Evolutionary conservation across 2,797 vertebrate species (phyloP), one percentile per base, ranked within the genome.

Genomic region (Vireo griseus): DNA sequence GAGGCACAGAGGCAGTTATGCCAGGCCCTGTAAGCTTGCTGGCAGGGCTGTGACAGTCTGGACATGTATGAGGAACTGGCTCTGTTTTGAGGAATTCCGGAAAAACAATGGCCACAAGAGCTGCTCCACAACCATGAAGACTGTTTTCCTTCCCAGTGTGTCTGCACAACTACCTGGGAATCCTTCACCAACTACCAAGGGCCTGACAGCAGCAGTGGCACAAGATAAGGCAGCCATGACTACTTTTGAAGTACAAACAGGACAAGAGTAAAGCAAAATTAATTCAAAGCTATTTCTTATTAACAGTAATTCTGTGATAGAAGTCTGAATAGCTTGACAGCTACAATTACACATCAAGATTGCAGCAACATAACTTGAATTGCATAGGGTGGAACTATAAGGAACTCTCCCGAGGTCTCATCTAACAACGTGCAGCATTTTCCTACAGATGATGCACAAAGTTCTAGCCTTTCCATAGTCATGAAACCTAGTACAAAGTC

Each of bases 251-350:
- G 47, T 35, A 78, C 57, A 80, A 77, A 50, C 0, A 71, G 20
- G 39, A 59, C 29, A 77, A 62, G 35, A 62, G 10, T 48, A 58
- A 71, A 80, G 10, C 4, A 69, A 57, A 73, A 44, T 12, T 31
- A 69, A 71, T 74, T 85, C 19, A 63, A 92, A 94, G 65, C n/a
- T 52, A 26, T 52, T 90, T 94, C 16, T 71, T 4, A 3, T 65
- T 67, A 85, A 66, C 22, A 58, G 37, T 21, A 72, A 44, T 69
- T 82, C 47, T 76, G 50, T 58, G 48, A 47, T 1, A 69, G 29
- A 84, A 37, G 26, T 17, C n/a, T 37, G 25, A 79, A 51, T 25
- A 47, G 24, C 58, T 68, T 54, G 52, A 55, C 48, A 92, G 52
- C 73, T 89, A 67, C 45, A 59, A n/a, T 13, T 63, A 9, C 19